Evolutionary conservation across 2,113 vertebrate genomes (phyloP).

Genomic region (Stigmatopora nigra): DNA sequence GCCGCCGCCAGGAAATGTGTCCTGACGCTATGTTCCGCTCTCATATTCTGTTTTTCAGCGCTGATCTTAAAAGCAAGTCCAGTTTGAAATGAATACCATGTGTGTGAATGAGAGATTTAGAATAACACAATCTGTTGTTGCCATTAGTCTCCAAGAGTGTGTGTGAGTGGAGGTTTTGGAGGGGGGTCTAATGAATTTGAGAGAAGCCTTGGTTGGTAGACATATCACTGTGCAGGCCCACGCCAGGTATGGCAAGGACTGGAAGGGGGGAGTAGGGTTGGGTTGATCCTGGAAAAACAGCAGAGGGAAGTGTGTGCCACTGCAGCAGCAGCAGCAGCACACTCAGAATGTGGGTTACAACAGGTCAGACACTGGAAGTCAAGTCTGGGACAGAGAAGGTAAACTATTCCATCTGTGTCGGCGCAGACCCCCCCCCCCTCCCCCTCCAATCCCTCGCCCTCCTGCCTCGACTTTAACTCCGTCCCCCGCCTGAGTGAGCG

Average conservation of each 20-base stretch:
- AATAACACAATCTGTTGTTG: slow-evolving; percentile 68
- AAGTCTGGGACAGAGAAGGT: slow-evolving; percentile 72
- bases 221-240: slow-evolving; percentile 30
- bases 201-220: slow-evolving; percentile 47
- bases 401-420: slow-evolving; percentile 75
- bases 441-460: slow-evolving; percentile 15
- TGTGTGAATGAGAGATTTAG: slow-evolving; percentile 57
- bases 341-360: slow-evolving; percentile 73
- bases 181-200: slow-evolving; percentile 52
- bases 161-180: slow-evolving; percentile 30
- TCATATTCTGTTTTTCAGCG: slow-evolving; percentile 64
- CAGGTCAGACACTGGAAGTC: slow-evolving; percentile 75
- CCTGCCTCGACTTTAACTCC: slow-evolving; percentile 20
- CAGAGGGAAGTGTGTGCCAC: slow-evolving; percentile 64
- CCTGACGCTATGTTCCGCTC: slow-evolving; percentile 63
- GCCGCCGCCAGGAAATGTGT: slow-evolving; percentile 61
- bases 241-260: slow-evolving; percentile 36
- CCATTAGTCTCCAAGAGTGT: slow-evolving; percentile 62
- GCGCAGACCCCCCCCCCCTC: slow-evolving; percentile 27
- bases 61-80: slow-evolving; percentile 43
- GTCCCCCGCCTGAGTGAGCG: slow-evolving; percentile 13
- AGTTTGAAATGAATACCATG: slow-evolving; percentile 67
- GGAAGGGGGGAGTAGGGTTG: slow-evolving; percentile 14
- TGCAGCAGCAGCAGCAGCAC: slow-evolving; percentile 51
- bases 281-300: slow-evolving; percentile 52